Conservation (phyloP, 2,888 invertebrate genomes). For the Stictocephala bisonia region DNA sequence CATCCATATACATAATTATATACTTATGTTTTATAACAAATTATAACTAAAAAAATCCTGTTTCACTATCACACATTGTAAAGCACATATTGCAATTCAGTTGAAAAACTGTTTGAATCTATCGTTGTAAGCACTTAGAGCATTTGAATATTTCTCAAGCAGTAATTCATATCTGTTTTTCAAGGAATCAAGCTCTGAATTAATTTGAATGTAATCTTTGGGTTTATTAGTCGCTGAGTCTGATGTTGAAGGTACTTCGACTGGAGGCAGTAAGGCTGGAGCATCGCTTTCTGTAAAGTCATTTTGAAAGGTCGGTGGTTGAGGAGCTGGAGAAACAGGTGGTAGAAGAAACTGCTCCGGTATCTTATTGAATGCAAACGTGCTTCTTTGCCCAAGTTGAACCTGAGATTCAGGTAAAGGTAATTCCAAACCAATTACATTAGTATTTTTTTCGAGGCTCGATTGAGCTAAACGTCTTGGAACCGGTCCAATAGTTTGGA, state of each 20-base stretch:
- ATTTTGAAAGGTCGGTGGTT: neutral
- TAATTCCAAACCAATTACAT: constrained; percentile 20
- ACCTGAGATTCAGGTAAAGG: neutral
- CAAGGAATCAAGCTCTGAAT: neutral
- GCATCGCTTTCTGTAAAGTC: neutral
- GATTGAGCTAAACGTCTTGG: constrained; percentile 13
- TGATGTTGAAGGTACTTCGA: too few species aligned
- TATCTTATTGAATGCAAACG: neutral
- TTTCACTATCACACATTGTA: neutral
- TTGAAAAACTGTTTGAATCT: neutral
- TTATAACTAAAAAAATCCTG: neutral
- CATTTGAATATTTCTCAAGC: constrained; percentile 7
- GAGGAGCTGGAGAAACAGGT: constrained; percentile 17
- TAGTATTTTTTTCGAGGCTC: too few species aligned
- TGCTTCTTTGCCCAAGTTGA: neutral
- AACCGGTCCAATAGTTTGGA: constrained; percentile 10
- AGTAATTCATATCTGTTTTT: constrained; percentile 20
- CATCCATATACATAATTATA: neutral
- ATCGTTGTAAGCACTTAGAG: constrained; percentile 9
- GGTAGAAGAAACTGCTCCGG: constrained; percentile 1
- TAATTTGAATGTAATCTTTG: neutral
- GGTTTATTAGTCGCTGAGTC: neutral
- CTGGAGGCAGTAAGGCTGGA: too few species aligned
- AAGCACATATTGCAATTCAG: too few species aligned
- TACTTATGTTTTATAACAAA: too few species aligned